Evolutionary conservation across 37 sponge, comb jelly and placozoan species (phyloP), one percentile per base, ranked within the genome.

Genomic region (Geodia barretti): DNA sequence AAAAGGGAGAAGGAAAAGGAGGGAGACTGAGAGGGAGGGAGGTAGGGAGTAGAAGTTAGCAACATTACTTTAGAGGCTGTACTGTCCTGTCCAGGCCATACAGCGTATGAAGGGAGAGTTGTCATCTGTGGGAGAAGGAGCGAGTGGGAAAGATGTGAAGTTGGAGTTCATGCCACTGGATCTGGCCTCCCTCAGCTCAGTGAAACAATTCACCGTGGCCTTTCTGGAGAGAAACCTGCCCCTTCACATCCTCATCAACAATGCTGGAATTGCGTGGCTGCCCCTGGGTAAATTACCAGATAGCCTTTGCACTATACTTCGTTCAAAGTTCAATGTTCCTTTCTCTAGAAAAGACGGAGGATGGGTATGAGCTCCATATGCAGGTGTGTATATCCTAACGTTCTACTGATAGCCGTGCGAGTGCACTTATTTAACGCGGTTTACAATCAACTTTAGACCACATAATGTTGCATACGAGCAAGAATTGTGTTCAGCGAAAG

Each of bases 231-330:
- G 80, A 70, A 68, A 71, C 2, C 81, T 86, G 5, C 91, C 87
- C 35, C 91, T 93, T 7, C 94, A 93, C 75, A 77, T 93, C 59
- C 80, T 93, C 41, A 84, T 93, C 66, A 86, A 87, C 83, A 93
- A 93, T 83, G 94, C 94, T 72, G 94, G 83, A 29, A 79, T 93
- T 71, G 84, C 77, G 7, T 62, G n/a, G 4, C 70, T 79, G 26
- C 87, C 87, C 0, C 74, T 62, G 25, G 39, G 87, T 86, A 39
- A 74, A 79, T 41, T n/a, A n/a, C n/a, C n/a, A n/a, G n/a, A n/a
- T 34, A 80, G 47, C 11, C 24, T 17, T 47, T n/a, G n/a, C n/a
- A n/a, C n/a, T n/a, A n/a, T n/a, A n/a, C n/a, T n/a, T n/a, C n/a
- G n/a, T n/a, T n/a, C n/a, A n/a, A n/a, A n/a, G n/a, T n/a, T n/a